Evolutionary conservation across 1,140 invertebrate species (phyloP), one percentile per base, ranked within the genome.

Genomic region (Laupala kohalensis): DNA sequence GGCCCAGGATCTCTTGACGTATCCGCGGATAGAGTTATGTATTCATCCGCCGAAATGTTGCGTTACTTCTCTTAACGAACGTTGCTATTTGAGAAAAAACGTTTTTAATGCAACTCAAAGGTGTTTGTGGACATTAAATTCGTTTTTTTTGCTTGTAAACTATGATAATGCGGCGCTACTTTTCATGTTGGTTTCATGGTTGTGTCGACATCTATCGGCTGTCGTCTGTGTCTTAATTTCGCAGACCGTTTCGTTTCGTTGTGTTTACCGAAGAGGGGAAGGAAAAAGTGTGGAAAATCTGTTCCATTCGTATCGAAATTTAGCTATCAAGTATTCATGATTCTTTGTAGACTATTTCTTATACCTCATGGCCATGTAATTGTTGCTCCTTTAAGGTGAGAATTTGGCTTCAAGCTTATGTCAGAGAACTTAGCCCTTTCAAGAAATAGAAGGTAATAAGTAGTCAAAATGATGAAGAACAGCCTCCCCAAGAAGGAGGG

Each of bases 401-500:
- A 29, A 68, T 68, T 37, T 27, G 27, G 67, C 23, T 68, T 13
- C 29, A 68, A 23, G 67, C 67, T 30, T 68, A 68, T 68, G 67
- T 29, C 67, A 68, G 64, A 68, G 67, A 68, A 30, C 15, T 29
- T 30, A 29, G 66, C 29, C 24, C 28, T 29, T 27, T 23, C 29
- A 29, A 68, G 37, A 68, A 29, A 68, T 25, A 29, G 67, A 29
- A 29, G 25, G 24, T 24, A 68, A 29, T 15, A 68, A 64, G 65
- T 30, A 62, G 30, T 72, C 65, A 76, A 70, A 74, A 90, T 90
- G 86, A 92, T 91, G 85, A 87, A 85, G 81, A 88, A 87, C 82
- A 84, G 88, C 76, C 82, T 90, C 76, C 87, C 89, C 76, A 92
- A 94, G 81, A 95, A 95, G 84, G 91, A 94, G 81, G 91, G 91